phyloP scores from a whole-genome alignment of 2,888 invertebrate genomes.

The Toxonevra muliebris region DNA sequence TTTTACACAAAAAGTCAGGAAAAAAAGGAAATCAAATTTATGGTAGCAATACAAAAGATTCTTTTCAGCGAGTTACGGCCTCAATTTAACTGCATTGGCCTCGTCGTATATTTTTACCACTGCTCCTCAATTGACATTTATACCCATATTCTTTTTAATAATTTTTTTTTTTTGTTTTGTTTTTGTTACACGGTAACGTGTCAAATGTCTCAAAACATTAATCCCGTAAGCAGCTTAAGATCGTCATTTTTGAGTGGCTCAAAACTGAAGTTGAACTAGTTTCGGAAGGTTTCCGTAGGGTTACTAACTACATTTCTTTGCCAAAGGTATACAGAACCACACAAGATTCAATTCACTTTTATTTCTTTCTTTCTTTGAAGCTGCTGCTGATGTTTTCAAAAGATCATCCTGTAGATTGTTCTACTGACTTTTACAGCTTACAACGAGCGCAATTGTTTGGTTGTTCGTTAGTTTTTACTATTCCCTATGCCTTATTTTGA shows the following conservation, averaged over 20 bases:
- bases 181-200: slow-evolving; percentile 40
- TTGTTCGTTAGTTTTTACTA: too few relatives aligned
- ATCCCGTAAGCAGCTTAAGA: slow-evolving; percentile 62
- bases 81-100: too few relatives aligned
- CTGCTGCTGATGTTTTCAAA: too few relatives aligned
- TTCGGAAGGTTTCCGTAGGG: background rate
- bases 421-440: slow-evolving; percentile 7
- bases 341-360: background rate
- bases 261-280: slow-evolving; percentile 8
- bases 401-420: background rate
- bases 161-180: background rate
- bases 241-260: background rate
- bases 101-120: too few relatives aligned
- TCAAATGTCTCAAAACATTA: slow-evolving; percentile 60
- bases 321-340: background rate
- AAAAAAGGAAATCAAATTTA: slow-evolving; percentile 8
- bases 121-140: too few relatives aligned
- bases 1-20: background rate
- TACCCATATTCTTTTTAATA: too few relatives aligned
- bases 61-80: background rate
- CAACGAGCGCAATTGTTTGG: slow-evolving; percentile 31
- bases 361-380: background rate
- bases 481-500: too few relatives aligned
- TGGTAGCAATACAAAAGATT: background rate
- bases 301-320: too few relatives aligned